Base-by-base conservation (phyloP, 2,113 vertebrate species). In the Pseudorectes ferrugineus region DNA sequence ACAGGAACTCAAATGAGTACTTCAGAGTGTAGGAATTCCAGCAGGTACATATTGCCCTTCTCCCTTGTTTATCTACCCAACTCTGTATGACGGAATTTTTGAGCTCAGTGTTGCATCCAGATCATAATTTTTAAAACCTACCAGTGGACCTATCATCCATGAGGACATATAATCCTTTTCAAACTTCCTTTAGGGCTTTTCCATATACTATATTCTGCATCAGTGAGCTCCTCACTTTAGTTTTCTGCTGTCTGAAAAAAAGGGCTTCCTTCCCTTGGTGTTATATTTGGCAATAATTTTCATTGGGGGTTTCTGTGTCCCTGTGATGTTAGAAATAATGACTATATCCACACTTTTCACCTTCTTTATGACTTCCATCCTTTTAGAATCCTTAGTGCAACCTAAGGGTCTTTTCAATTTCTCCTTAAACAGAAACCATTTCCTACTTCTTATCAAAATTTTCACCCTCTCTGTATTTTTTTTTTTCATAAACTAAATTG, bases 401-500 rank as follows among this genome's bases (percentile, higher is more conserved):
- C 43, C 33, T 42, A 55, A 46, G 2, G 11, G 11, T 43, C 26
- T 76, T 79, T 72, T 55, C 14, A 63, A 31, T 48, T 76, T 55
- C 43, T 85, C 28, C 36, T 85, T 81, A 59, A 71, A 71, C 2
- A 59, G 26, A 66, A 62, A 26, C 4, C 1, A 24, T 84, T 81
- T 87, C 18, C 54, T 73, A 31, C 8, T 46, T 73, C 23, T 80
- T 16, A 42, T 70, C 33, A 80, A 26, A 21, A 5, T 43, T 91
- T 83, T 59, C 25, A 25, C 7, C 2, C 2, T 49, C 12, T 42
- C 7, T 62, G 10, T 38, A 1, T n/a, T 14, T 33, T 31, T 24
- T 40, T 71, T 51, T 19, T 42, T 3, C 2, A 31, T 35, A 24
- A 94, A 67, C 4, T 26, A 18, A 14, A 38, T 36, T 0, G 0